Base-by-base conservation (phyloP, 2,888 invertebrate species). In the Ethmia dodecea region DNA sequence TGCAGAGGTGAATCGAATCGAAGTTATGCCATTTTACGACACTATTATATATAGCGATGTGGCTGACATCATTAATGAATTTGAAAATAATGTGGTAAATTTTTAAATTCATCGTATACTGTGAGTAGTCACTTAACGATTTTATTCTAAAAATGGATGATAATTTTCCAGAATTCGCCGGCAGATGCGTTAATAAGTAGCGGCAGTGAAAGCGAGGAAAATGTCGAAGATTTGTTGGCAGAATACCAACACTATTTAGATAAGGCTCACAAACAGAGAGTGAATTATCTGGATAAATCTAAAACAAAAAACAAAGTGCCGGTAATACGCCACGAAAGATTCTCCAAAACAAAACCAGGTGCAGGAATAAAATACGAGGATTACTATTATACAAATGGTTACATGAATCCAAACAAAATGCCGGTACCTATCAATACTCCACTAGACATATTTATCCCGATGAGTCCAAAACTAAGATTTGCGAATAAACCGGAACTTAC, bases 161-260 rank as follows among this genome's bases (percentile, higher is more conserved):
- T 22, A n/a, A 22, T 8, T 11, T 26, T 71, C 24, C 51, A 80
- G 79, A 66, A 68, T 47, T 46, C 58, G n/a, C 66, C 62, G 24
- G 49, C 66, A 15, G 65, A 72, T 37, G 47, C 51, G 11, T 45
- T 66, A 22, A 34, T 52, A 22, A 58, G 60, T 29, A 73, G 65
- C 46, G 72, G 65, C 2, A 79, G 72, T 47, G 77, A 77, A 40
- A 79, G 76, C 43, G 69, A 74, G 14, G 84, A 86, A 46, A 69
- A 72, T 32, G 51, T 79, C 12, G 78, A 81, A 42, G 71, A 76
- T 46, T 63, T 86, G 27, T 43, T 84, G 41, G 58, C 62, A 15
- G 80, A 84, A 60, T 86, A 84, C 45, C 78, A 84, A 47, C 67
- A 65, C 29, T 72, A 75, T 45, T 64, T 86, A 52, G 77, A 84